Evolutionary conservation across 1,140 invertebrate genomes (phyloP).

Genomic region (Harpegnathos saltator): DNA sequence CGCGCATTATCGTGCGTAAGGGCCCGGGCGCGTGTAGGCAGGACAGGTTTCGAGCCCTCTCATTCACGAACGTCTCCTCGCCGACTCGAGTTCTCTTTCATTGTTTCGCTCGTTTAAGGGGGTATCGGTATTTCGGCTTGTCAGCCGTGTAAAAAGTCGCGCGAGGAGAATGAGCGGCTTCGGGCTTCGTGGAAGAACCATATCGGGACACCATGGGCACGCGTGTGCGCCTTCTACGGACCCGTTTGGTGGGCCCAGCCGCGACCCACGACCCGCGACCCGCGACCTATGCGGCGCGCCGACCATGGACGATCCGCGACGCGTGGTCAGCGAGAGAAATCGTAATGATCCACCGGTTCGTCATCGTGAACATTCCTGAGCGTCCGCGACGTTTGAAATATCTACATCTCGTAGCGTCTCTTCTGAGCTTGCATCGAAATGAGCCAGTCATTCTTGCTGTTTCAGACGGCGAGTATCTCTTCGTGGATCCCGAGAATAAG

Average conservation of each 20-base stretch:
- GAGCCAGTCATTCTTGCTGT: conserved; percentile 75
- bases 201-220: conserved; percentile 66
- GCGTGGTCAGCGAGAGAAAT: too few relatives aligned
- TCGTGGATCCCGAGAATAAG: conserved; percentile 97
- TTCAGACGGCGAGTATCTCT: conserved; percentile 97
- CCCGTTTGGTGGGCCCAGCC: too few relatives aligned
- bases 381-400: too few relatives aligned
- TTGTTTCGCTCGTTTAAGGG: conserved; percentile 79
- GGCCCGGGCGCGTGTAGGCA: conserved; percentile 72
- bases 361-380: too few relatives aligned
- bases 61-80: conserved; percentile 79
- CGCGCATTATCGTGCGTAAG: conserved; percentile 65
- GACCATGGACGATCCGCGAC: too few relatives aligned
- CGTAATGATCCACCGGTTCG: too few relatives aligned
- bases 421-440: background rate
- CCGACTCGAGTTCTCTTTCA: conserved; percentile 77
- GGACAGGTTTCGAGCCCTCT: conserved; percentile 77
- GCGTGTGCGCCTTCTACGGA: too few relatives aligned
- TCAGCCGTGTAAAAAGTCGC: conserved; percentile 77
- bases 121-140: conserved; percentile 76
- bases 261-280: too few relatives aligned
- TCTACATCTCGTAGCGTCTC: background rate
- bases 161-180: conserved; percentile 71
- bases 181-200: conserved; percentile 69
- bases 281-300: too few relatives aligned